A percentile compares a stretch with the other conserved stretches of the same genome.
phyloP scores from a whole-genome alignment of 1,140 invertebrate species.

The Notospermus geniculatus region DNA sequence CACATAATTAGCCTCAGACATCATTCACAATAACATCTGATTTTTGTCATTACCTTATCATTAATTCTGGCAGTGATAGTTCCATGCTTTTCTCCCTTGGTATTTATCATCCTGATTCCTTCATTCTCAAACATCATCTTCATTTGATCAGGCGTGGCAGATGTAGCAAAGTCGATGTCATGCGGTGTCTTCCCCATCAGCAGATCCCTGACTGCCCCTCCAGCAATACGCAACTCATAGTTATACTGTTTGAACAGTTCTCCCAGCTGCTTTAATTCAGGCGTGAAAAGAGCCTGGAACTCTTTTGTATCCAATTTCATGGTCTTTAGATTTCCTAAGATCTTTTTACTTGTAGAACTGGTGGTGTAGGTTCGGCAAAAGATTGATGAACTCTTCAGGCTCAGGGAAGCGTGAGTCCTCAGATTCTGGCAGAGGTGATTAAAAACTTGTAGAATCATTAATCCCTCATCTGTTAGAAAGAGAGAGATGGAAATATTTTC shows the following conservation, averaged over 20 bases:
- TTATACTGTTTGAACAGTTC: slow-evolving; percentile 77
- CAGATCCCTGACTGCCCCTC: slow-evolving; percentile 93
- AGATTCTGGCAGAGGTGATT: too few species aligned
- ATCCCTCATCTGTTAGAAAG: too few species aligned
- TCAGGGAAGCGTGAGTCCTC: too few species aligned
- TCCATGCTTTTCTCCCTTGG: slow-evolving; percentile 93
- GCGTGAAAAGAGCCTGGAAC: slow-evolving; percentile 79
- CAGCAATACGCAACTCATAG: slow-evolving; percentile 87
- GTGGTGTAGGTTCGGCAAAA: too few species aligned
- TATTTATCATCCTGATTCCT: slow-evolving; percentile 87
- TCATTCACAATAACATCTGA: too few species aligned
- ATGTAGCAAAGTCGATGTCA: slow-evolving; percentile 97
- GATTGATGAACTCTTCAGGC: too few species aligned
- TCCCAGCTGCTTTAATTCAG: slow-evolving; percentile 70
- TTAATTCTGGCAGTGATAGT: slow-evolving; percentile 97
- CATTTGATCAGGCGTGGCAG: slow-evolving; percentile 95
- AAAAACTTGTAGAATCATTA: too few species aligned
- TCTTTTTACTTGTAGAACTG: too few species aligned
- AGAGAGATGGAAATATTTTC: too few species aligned
- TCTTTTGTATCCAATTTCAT: slow-evolving; percentile 57
- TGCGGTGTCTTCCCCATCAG: slow-evolving; percentile 79
- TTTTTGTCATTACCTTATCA: slow-evolving; percentile 91
- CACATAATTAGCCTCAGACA: too few species aligned
- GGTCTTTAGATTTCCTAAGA: slow-evolving; percentile 33
- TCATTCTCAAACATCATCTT: slow-evolving; percentile 88